phyloP scores from a whole-genome alignment of 2,797 vertebrate species.

The Danio choprae region DNA sequence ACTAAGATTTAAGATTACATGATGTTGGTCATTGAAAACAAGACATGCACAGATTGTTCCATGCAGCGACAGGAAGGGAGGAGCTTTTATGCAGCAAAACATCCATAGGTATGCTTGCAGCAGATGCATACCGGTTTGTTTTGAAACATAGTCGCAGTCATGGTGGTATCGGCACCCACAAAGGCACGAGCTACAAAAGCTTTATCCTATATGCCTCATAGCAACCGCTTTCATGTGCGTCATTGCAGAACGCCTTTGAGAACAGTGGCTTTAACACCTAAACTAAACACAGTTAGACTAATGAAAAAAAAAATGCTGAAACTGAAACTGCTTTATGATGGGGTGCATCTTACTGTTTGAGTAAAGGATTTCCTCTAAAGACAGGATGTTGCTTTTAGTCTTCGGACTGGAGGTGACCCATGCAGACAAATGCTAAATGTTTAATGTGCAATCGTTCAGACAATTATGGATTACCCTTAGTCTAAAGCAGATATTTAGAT shows the following conservation, averaged over 20 bases:
- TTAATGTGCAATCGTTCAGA: background rate
- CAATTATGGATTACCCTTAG: background rate
- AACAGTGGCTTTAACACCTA: constrained; percentile 44
- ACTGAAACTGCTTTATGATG: constrained; percentile 53
- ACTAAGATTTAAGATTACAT: background rate
- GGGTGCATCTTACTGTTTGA: constrained; percentile 55
- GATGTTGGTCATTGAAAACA: constrained; percentile 29
- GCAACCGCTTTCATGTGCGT: constrained; percentile 49
- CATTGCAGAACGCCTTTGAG: constrained; percentile 33
- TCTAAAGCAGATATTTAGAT: background rate
- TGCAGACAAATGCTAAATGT: background rate
- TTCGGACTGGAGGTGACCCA: background rate
- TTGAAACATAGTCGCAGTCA: constrained; percentile 16
- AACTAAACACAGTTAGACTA: constrained; percentile 10
- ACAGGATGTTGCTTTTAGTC: background rate
- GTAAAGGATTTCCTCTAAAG: constrained; percentile 61
- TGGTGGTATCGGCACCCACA: constrained; percentile 26
- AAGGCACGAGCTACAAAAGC: constrained; percentile 23
- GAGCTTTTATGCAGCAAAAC: constrained; percentile 45
- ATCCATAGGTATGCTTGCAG: constrained; percentile 33
- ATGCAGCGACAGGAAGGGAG: constrained; percentile 50
- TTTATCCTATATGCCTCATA: background rate
- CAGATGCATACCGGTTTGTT: constrained; percentile 17
- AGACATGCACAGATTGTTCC: background rate
- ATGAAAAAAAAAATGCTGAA: constrained; percentile 42